phyloP scores from a whole-genome alignment of 2,797 vertebrate genomes.

The Spatula versicolor region DNA sequence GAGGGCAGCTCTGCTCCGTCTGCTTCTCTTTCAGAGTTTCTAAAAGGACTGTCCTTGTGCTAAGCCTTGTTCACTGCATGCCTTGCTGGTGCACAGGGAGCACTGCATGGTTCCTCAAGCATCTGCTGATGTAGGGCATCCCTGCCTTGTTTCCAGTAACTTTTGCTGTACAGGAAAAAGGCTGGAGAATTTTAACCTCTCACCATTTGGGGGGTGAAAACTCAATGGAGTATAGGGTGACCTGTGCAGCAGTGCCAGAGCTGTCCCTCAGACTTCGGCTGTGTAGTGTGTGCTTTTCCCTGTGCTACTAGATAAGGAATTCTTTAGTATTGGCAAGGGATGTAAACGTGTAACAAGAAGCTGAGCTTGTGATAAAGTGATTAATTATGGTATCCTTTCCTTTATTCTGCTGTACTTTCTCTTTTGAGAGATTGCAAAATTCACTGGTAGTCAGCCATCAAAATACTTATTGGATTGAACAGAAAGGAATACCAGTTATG shows the following conservation, averaged over 20 bases:
- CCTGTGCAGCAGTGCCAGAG: background rate
- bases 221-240: background rate
- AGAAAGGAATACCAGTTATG: background rate
- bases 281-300: background rate
- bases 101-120: background rate
- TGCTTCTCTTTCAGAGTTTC: background rate
- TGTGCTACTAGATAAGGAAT: background rate
- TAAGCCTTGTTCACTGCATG: background rate
- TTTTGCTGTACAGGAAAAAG: background rate
- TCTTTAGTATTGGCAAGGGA: background rate
- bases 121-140: rapidly evolving
- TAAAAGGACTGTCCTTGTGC: background rate
- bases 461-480: background rate
- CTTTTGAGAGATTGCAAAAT: background rate
- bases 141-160: background rate
- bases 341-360: background rate
- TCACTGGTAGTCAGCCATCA: background rate
- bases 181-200: background rate
- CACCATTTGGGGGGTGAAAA: background rate
- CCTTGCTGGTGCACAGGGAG: background rate
- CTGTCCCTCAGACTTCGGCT: background rate
- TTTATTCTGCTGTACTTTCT: background rate
- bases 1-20: background rate
- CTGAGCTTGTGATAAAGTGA: background rate
- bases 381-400: background rate